Evolutionary conservation across 2,113 vertebrate genomes (phyloP).

Genomic region (Cebidichthys violaceus): DNA sequence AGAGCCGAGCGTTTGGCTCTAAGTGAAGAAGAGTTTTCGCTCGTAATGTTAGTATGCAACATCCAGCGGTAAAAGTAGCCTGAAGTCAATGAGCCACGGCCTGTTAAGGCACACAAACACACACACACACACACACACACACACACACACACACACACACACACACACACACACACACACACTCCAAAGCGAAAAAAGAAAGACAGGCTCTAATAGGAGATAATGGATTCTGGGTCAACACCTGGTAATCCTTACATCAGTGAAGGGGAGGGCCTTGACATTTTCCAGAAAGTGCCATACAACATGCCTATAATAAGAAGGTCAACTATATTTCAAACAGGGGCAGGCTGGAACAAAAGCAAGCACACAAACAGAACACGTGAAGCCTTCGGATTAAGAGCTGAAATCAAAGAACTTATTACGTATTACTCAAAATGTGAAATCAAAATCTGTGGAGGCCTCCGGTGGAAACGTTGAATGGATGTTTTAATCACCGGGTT

Average conservation of each 20-base stretch:
- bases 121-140: slow-evolving; percentile 2
- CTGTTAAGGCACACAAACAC: neutral
- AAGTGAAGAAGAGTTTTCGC: neutral
- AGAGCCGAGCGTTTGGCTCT: neutral
- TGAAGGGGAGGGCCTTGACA: slow-evolving; percentile 68
- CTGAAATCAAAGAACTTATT: slow-evolving; percentile 18
- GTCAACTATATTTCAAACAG: slow-evolving; percentile 62
- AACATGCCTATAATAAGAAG: slow-evolving; percentile 67
- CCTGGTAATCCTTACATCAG: slow-evolving; percentile 79
- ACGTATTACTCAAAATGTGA: slow-evolving; percentile 3
- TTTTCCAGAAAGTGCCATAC: slow-evolving; percentile 73
- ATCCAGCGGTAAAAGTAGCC: neutral
- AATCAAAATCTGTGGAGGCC: slow-evolving; percentile 52
- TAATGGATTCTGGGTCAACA: slow-evolving; percentile 83
- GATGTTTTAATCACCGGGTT: slow-evolving; percentile 70
- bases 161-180: slow-evolving; percentile 21
- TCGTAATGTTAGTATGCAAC: neutral
- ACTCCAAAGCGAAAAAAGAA: slow-evolving; percentile 36
- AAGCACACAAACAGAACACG: slow-evolving; percentile 48
- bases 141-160: slow-evolving; percentile 14
- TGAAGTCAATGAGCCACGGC: neutral
- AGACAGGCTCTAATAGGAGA: slow-evolving; percentile 74
- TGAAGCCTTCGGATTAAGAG: slow-evolving; percentile 38
- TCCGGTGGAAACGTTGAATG: slow-evolving; percentile 60
- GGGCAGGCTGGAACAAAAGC: slow-evolving; percentile 62